Conservation (phyloP, 2,113 vertebrate genomes). For the Hippocampus barbouri region DNA sequence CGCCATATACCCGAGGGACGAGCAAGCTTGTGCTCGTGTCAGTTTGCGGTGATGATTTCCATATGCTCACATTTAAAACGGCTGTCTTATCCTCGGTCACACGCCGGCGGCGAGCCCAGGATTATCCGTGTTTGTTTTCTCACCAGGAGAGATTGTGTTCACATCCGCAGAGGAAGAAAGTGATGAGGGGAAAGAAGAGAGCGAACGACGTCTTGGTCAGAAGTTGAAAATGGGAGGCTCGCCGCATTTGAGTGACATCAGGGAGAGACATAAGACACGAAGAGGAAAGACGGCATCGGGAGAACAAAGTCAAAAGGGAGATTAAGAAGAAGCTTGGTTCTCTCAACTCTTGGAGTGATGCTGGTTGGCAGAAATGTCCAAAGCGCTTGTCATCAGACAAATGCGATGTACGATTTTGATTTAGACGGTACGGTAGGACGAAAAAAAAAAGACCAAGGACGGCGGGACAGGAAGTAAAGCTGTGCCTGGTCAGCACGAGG, state of each 20-base stretch:
- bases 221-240: slow-evolving; percentile 6
- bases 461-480: slow-evolving; percentile 12
- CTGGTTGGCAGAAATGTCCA: slow-evolving; percentile 54
- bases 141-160: slow-evolving; percentile 69
- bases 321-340: slow-evolving; percentile 57
- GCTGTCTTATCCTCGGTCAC: slow-evolving; percentile 70
- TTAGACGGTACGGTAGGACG: slow-evolving; percentile 28
- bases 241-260: slow-evolving; percentile 26
- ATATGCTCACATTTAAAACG: slow-evolving; percentile 67
- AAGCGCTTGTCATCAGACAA: slow-evolving; percentile 55
- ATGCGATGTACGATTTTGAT: slow-evolving; percentile 59
- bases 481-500: neutral
- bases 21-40: slow-evolving; percentile 36
- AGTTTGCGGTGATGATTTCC: slow-evolving; percentile 63
- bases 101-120: slow-evolving; percentile 63
- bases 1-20: slow-evolving; percentile 55
- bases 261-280: slow-evolving; percentile 30
- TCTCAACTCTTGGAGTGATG: slow-evolving; percentile 36
- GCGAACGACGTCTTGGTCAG: slow-evolving; percentile 26
- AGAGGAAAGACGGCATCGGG: slow-evolving; percentile 30
- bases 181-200: slow-evolving; percentile 11
- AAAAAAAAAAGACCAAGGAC: slow-evolving; percentile 36
- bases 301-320: slow-evolving; percentile 58
- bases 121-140: slow-evolving; percentile 78
- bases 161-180: slow-evolving; percentile 59